These are phyloP conservation scores for Carcinoscorpius rotundicauda DNA, from an alignment of 1,140 invertebrate species.

Conservation along the genomic window DNA sequence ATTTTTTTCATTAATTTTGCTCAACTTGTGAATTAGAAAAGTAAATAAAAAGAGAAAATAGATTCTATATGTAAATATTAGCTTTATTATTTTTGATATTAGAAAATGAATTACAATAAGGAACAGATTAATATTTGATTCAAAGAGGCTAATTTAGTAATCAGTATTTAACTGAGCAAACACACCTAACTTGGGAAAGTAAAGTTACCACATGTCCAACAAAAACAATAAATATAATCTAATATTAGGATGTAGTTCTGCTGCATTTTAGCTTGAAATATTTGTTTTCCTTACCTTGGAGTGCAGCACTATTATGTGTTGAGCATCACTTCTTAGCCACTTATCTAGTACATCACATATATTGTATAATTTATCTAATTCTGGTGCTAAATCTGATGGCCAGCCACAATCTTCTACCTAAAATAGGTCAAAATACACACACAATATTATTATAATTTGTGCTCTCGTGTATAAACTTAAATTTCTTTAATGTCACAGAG, in stretches of 20 bases:
- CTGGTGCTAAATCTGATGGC: constrained; percentile 71
- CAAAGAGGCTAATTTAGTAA: not conserved
- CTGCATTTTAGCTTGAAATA: no score
- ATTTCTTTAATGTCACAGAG: no score
- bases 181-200: not conserved
- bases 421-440: no score
- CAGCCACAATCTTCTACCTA: constrained; percentile 60
- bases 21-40: no score
- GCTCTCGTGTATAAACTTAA: no score
- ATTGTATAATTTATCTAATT: constrained; percentile 72
- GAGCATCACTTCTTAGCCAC: constrained; percentile 60
- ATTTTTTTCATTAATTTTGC: no score
- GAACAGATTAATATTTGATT: not conserved
- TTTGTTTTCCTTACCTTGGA: constrained; percentile 50
- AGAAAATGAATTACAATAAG: not conserved
- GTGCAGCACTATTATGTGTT: constrained; percentile 73
- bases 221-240: no score
- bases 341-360: constrained; percentile 86
- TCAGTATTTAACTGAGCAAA: not conserved
- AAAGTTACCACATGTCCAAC: not conserved
- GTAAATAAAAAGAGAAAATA: no score
- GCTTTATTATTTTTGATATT: not conserved
- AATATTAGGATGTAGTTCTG: no score
- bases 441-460: no score
- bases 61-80: no score